Conservation (phyloP, 2,113 vertebrate genomes). For the Heterocephalus glaber region DNA sequence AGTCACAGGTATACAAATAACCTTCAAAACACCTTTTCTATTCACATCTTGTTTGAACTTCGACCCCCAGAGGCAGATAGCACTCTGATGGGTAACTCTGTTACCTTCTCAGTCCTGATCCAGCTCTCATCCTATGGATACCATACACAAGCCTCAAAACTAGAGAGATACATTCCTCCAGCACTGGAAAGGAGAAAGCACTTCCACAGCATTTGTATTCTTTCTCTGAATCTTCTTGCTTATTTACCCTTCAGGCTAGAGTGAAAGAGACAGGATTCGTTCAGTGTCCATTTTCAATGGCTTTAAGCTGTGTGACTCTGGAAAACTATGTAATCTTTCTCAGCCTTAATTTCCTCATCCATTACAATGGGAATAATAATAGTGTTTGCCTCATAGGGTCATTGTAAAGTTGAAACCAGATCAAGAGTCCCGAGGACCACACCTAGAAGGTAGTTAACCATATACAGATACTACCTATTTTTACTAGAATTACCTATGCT, state of each 20-base stretch:
- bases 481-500: neutral
- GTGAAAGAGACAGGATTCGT: neutral
- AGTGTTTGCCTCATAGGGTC: neutral
- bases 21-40: neutral
- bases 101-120: neutral
- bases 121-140: neutral
- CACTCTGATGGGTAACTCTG: neutral
- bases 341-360: neutral
- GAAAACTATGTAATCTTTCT: neutral
- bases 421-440: neutral
- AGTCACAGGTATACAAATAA: neutral
- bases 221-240: neutral
- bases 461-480: neutral
- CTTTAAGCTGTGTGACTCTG: neutral
- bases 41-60: neutral
- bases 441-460: neutral
- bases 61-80: neutral
- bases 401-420: conserved; percentile 13
- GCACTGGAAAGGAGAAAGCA: neutral
- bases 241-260: neutral
- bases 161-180: no score
- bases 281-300: neutral
- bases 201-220: neutral
- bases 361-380: neutral
- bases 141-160: neutral